Evolutionary conservation across 2,113 vertebrate species (phyloP).

Genomic region (Tetrao urogallus): DNA sequence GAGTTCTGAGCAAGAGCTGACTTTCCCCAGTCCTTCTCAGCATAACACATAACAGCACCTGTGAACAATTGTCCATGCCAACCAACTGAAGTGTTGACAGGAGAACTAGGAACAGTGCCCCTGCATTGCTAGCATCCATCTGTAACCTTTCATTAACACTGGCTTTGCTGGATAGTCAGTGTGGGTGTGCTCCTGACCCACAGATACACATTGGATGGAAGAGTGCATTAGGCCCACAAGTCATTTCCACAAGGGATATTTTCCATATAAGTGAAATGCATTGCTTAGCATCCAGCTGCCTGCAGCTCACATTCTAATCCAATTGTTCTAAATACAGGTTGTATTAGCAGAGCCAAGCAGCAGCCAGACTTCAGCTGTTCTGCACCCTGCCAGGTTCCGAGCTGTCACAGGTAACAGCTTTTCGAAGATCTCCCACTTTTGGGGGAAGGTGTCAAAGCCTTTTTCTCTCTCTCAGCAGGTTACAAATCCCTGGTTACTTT

Average conservation of each 20-base stretch:
- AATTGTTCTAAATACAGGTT: neutral
- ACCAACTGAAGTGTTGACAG: slow-evolving; percentile 18
- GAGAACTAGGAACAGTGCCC: slow-evolving; percentile 23
- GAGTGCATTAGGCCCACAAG: neutral
- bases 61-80: slow-evolving; percentile 25
- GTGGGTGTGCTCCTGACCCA: neutral
- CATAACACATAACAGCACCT: slow-evolving; percentile 24
- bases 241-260: neutral
- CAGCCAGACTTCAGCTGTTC: neutral
- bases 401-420: neutral
- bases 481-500: neutral
- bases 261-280: neutral
- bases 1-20: neutral
- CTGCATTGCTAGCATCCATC: neutral
- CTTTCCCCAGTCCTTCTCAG: slow-evolving; percentile 42
- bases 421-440: neutral
- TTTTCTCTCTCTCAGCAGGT: neutral
- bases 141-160: neutral
- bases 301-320: neutral
- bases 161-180: neutral
- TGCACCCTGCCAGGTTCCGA: neutral
- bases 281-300: neutral
- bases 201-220: neutral
- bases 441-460: neutral
- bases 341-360: neutral